Evolutionary conservation across 2,888 invertebrate genomes (phyloP).

Genomic region (Masnerella sp.): DNA sequence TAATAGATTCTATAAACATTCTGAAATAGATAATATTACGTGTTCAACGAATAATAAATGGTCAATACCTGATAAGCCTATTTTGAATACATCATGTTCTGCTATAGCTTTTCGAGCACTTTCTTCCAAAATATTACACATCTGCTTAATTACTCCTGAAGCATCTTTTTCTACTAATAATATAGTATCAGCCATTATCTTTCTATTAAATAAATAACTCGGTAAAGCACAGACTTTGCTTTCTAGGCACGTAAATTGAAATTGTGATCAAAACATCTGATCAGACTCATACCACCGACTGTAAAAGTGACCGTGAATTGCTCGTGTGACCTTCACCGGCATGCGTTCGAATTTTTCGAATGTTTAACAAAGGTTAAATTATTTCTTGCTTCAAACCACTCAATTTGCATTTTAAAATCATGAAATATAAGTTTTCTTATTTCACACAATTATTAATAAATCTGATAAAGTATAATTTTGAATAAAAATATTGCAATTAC

Average conservation of each 20-base stretch:
- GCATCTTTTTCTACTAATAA: conserved; percentile 67
- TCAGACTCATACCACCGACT: conserved; percentile 5
- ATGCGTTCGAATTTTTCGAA: too few species aligned
- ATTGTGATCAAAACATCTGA: conserved; percentile 17
- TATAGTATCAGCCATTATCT: conserved; percentile 63
- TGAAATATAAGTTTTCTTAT: too few species aligned
- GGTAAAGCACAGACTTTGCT: neutral
- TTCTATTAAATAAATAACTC: too few species aligned
- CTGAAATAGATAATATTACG: neutral
- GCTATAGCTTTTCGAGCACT: conserved; percentile 83
- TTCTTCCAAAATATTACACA: conserved; percentile 82
- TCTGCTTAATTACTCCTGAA: conserved; percentile 79
- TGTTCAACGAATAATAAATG: neutral
- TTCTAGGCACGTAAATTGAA: conserved; percentile 12
- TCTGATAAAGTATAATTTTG: too few species aligned
- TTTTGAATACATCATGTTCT: conserved; percentile 83
- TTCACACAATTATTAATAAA: too few species aligned
- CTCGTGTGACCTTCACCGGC: conserved; percentile 19
- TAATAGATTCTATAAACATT: too few species aligned
- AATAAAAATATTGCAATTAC: too few species aligned
- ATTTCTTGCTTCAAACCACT: neutral
- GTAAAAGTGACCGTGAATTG: conserved; percentile 31
- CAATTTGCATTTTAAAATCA: too few species aligned
- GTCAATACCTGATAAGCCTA: conserved; percentile 89
- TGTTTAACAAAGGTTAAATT: neutral